Conservation (phyloP, 23 tunicate species). For the Oikopleura albicans region DNA sequence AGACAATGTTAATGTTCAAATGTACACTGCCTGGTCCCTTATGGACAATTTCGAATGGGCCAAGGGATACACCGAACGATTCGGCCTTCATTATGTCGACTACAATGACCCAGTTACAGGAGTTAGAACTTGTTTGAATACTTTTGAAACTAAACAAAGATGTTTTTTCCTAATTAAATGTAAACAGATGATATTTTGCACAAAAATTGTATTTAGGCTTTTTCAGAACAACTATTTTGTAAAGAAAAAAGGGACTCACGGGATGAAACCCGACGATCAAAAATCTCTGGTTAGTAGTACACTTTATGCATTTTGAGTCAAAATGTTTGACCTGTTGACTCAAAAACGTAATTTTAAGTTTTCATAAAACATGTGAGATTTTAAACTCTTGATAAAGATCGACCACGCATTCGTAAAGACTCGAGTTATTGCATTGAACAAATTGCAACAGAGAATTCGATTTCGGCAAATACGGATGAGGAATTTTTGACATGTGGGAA, state of each 20-base stretch:
- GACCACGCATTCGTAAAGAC: slow-evolving; percentile 34
- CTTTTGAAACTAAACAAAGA: slow-evolving; percentile 29
- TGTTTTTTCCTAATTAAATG: too few species aligned
- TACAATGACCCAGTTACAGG: slow-evolving; percentile 26
- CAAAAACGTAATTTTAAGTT: too few species aligned
- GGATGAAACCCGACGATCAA: too few species aligned
- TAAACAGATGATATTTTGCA: too few species aligned
- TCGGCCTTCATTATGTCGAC: slow-evolving; percentile 71
- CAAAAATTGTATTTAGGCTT: too few species aligned
- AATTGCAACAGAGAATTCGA: neutral
- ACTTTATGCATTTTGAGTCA: too few species aligned
- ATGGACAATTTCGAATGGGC: slow-evolving; percentile 93
- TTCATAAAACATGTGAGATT: too few species aligned
- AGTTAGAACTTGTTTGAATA: neutral
- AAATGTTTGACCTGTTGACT: too few species aligned
- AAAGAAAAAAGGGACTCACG: too few species aligned
- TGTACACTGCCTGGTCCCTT: slow-evolving; percentile 42
- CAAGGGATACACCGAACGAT: slow-evolving; percentile 45
- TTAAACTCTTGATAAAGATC: too few species aligned
- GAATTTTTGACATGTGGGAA: neutral
- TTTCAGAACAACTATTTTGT: too few species aligned
- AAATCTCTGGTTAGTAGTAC: too few species aligned
- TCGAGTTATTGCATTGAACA: slow-evolving; percentile 44
- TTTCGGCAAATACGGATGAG: neutral
- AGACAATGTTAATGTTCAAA: slow-evolving; percentile 63